Conservation (phyloP, 2,888 invertebrate species). For the Lepidochrysops patricia region DNA sequence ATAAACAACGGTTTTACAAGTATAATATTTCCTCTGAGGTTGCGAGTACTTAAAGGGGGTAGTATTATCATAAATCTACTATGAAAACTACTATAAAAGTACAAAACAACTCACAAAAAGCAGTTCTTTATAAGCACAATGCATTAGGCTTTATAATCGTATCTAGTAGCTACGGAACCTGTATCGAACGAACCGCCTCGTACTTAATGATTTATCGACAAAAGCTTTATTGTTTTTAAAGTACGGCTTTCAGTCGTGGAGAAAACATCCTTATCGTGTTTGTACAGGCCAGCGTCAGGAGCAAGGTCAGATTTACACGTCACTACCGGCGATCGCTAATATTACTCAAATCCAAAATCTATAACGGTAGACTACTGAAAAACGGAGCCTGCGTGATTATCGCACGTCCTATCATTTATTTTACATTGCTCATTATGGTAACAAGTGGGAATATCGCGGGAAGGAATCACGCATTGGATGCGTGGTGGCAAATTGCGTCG, state of each 20-base stretch:
- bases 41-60: no score
- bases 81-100: no score
- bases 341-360: constrained; percentile 60
- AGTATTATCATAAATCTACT: no score
- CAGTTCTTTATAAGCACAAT: no score
- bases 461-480: constrained; percentile 22
- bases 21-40: no score
- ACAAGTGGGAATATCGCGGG: background rate
- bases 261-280: background rate
- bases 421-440: constrained; percentile 27
- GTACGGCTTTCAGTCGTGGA: background rate
- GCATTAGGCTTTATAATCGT: no score
- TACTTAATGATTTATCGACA: background rate
- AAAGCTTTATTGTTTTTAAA: background rate
- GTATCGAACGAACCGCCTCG: background rate
- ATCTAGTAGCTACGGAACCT: background rate
- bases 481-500: constrained; percentile 27
- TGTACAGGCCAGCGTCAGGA: background rate
- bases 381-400: constrained; percentile 38
- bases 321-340: constrained; percentile 40
- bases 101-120: no score
- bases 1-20: no score
- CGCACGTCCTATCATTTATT: constrained; percentile 18
- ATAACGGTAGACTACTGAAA: constrained; percentile 57
- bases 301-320: constrained; percentile 22